phyloP scores from a whole-genome alignment of 64 coral and sea anemone species.

The Pocillopora verrucosa region DNA sequence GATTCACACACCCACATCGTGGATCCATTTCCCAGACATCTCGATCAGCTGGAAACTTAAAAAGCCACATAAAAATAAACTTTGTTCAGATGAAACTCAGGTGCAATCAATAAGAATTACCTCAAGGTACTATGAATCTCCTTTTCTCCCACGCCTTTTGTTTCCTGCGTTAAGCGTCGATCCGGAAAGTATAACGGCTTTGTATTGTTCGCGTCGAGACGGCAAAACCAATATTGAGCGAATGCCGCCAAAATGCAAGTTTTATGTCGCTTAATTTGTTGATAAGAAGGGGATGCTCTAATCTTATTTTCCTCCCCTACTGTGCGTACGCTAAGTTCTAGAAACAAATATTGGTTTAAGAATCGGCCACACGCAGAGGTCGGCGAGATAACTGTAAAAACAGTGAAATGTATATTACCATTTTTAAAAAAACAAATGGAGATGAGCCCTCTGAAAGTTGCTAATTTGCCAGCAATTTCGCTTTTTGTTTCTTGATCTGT shows the following conservation, averaged over 20 bases:
- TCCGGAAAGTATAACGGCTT: neutral
- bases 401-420: neutral
- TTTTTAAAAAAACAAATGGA: neutral
- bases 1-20: neutral
- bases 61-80: neutral
- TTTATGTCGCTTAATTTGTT: neutral
- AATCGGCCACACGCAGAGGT: constrained; percentile 7
- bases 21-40: neutral
- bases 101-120: neutral
- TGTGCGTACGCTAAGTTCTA: neutral
- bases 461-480: neutral
- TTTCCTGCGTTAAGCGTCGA: neutral
- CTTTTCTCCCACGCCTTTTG: neutral
- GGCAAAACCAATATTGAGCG: neutral
- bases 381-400: constrained; percentile 1
- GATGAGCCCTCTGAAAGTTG: neutral
- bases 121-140: neutral
- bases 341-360: constrained; percentile 6
- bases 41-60: neutral
- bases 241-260: neutral
- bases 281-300: neutral
- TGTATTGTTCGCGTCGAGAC: neutral
- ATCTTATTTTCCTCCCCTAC: neutral
- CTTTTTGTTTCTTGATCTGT: neutral
- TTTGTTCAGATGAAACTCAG: neutral